A percentile compares a stretch with the other conserved stretches of the same genome.
Evolutionary conservation across 2,888 invertebrate genomes (phyloP).

Genomic region (Apamea sordens): DNA sequence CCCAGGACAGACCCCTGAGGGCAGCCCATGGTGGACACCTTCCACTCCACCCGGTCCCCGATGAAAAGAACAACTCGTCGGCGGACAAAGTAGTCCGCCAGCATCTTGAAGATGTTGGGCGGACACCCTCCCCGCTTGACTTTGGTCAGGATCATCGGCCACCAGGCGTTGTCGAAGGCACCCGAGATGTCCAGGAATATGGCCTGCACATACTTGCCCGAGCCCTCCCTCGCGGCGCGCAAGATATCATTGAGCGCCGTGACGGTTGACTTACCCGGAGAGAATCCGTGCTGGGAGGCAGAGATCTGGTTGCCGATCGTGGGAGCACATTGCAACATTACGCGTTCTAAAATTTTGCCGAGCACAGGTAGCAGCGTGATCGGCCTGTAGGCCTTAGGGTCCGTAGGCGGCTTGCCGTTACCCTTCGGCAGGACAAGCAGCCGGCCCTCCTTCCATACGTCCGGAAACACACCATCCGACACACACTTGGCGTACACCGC

Average conservation of each 20-base stretch:
- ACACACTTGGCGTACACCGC: constrained; percentile 30
- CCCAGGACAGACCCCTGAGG: too few relatives aligned
- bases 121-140: constrained; percentile 3
- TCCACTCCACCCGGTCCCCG: too few relatives aligned
- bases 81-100: too few relatives aligned
- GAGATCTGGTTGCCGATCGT: constrained; percentile 42
- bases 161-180: constrained; percentile 73
- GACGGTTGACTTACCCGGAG: constrained; percentile 60
- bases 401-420: constrained; percentile 50
- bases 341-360: constrained; percentile 68
- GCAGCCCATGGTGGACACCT: too few relatives aligned
- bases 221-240: not conserved
- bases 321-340: constrained; percentile 57
- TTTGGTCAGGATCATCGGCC: constrained; percentile 70
- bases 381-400: constrained; percentile 65
- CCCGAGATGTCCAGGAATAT: constrained; percentile 70
- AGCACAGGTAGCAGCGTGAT: constrained; percentile 67
- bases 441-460: constrained; percentile 62
- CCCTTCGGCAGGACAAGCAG: constrained; percentile 62
- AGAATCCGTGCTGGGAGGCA: constrained; percentile 67
- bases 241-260: constrained; percentile 58
- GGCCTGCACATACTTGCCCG: constrained; percentile 56
- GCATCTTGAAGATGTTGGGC: too few relatives aligned
- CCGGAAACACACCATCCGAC: constrained; percentile 57
- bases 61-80: too few relatives aligned